A percentile compares a stretch with the other conserved stretches of the same genome.
Evolutionary conservation across 2,113 vertebrate genomes (phyloP).

Genomic region (Psittacus erithacus): DNA sequence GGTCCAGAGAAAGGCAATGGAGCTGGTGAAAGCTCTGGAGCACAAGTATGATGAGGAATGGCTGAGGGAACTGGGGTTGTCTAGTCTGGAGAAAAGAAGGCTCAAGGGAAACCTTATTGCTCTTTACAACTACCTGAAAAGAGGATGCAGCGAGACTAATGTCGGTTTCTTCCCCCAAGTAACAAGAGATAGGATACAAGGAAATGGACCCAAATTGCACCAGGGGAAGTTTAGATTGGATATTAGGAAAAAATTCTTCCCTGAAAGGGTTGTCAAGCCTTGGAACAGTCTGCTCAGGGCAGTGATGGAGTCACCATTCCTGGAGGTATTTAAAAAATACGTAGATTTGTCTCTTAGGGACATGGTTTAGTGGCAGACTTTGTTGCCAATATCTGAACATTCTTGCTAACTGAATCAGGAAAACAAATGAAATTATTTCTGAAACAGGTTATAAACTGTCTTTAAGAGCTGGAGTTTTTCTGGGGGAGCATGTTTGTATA

Average conservation of each 20-base stretch:
- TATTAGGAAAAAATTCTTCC: neutral
- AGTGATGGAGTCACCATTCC: neutral
- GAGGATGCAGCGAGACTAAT: neutral
- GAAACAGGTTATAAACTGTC: neutral
- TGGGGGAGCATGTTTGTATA: neutral
- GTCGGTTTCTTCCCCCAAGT: fast-evolving
- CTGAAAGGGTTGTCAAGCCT: neutral
- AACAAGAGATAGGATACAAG: neutral
- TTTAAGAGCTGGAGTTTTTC: neutral
- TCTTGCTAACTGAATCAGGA: neutral
- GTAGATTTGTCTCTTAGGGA: neutral
- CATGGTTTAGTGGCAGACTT: neutral
- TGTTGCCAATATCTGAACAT: neutral
- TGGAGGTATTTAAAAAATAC: neutral
- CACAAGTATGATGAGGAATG: neutral
- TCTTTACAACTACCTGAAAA: neutral
- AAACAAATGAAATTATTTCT: neutral
- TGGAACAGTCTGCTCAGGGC: neutral
- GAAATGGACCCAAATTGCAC: neutral
- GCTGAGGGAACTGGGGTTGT: neutral
- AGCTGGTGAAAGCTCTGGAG: neutral
- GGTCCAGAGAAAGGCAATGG: neutral
- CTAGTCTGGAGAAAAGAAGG: neutral
- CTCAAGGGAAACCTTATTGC: fast-evolving
- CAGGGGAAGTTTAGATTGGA: neutral